phyloP scores from a whole-genome alignment of 2,113 vertebrate species.

The Spheniscus mendiculus region DNA sequence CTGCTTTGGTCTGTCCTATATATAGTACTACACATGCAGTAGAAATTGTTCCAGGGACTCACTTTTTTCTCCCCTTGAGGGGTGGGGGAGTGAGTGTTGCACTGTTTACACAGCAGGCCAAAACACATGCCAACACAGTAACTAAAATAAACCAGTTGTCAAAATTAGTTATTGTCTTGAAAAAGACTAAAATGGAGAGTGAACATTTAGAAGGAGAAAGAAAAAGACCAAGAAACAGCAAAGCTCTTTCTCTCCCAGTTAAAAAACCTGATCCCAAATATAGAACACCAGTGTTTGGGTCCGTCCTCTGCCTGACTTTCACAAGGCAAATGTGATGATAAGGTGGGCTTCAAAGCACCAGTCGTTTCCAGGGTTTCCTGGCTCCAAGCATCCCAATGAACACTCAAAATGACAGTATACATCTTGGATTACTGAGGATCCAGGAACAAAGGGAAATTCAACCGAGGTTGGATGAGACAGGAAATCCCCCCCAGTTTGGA shows the following conservation, averaged over 20 bases:
- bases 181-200: not conserved
- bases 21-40: not conserved
- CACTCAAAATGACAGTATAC: not conserved
- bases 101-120: not conserved
- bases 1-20: not conserved
- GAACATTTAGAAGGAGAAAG: not conserved
- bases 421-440: not conserved
- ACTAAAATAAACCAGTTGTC: not conserved
- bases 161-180: not conserved
- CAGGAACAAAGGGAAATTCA: not conserved
- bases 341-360: not conserved
- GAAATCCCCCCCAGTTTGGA: not conserved
- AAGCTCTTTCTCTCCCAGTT: not conserved
- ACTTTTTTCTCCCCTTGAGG: not conserved
- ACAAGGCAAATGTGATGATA: not conserved
- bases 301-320: not conserved
- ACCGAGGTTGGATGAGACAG: not conserved
- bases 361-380: not conserved
- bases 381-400: not conserved
- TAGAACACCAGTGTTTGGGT: fast-evolving
- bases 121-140: not conserved
- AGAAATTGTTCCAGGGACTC: not conserved
- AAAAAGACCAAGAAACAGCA: not conserved
- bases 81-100: not conserved
- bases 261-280: not conserved